A percentile compares a stretch with the other conserved stretches of the same genome.
These are phyloP conservation scores for Urechis unicinctus DNA, from an alignment of 2,888 invertebrate species.

Conservation along the genomic window DNA sequence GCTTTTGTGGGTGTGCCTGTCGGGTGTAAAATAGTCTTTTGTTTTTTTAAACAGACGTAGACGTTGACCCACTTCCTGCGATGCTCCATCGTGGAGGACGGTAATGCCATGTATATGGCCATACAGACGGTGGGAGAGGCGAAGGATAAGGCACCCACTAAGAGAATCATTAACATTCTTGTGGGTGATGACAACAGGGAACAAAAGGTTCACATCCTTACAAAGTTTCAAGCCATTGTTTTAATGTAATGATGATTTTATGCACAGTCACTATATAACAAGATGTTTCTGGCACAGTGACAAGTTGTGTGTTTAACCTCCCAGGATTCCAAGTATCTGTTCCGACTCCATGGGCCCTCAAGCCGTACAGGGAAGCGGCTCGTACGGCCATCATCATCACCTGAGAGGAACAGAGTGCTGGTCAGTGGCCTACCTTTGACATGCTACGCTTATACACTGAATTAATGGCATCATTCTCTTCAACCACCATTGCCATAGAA, in stretches of 20 bases:
- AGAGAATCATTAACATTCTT: slow-evolving; percentile 83
- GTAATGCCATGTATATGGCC: slow-evolving; percentile 79
- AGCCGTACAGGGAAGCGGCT: slow-evolving; percentile 88
- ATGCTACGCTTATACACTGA: no score
- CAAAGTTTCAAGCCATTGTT: not conserved
- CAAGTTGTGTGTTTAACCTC: no score
- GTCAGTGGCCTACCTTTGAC: no score
- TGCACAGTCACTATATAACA: no score
- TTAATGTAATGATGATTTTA: not conserved
- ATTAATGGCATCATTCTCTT: no score
- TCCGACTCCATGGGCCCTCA: slow-evolving; percentile 88
- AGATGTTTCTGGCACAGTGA: no score
- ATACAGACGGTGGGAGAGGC: slow-evolving; percentile 85
- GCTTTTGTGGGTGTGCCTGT: no score
- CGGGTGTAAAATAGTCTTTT: no score
- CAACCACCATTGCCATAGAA: no score
- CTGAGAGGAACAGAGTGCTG: slow-evolving; percentile 57
- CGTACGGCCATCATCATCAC: slow-evolving; percentile 96
- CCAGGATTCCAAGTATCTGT: slow-evolving; percentile 86
- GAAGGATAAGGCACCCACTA: slow-evolving; percentile 75
- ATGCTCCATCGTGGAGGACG: slow-evolving; percentile 62
- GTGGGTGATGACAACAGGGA: slow-evolving; percentile 87
- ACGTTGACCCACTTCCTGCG: slow-evolving; percentile 69
- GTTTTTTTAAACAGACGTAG: no score
- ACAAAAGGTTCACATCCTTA: slow-evolving; percentile 61